phyloP scores from a whole-genome alignment of 2,797 vertebrate genomes.

The Neomorphus geoffroyi region DNA sequence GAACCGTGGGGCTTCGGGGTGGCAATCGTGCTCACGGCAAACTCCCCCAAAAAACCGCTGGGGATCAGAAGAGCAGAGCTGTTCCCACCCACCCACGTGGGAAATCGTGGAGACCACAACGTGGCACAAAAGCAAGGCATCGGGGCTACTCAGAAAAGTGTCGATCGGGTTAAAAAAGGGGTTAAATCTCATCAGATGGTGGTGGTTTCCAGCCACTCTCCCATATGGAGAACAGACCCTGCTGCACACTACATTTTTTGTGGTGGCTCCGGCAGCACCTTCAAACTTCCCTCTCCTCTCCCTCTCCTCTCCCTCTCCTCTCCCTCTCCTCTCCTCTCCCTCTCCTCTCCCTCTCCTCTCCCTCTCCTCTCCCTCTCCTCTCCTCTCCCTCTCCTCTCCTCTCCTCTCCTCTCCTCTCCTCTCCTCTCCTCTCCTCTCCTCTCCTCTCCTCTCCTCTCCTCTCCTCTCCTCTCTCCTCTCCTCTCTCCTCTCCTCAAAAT shows the following conservation, averaged over 20 bases:
- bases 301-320: not conserved
- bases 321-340: accelerated
- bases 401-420: accelerated
- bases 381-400: not conserved
- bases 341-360: not conserved
- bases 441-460: too few species aligned
- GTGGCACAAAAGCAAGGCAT: not conserved
- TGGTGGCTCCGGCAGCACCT: not conserved
- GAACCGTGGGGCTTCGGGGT: not conserved
- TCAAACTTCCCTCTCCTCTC: not conserved
- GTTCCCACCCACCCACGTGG: not conserved
- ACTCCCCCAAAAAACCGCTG: not conserved
- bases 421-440: too few species aligned
- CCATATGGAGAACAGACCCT: accelerated
- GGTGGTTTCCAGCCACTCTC: not conserved
- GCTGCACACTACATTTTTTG: not conserved
- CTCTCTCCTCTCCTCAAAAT: accelerated
- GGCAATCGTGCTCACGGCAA: not conserved
- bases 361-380: accelerated
- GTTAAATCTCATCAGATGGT: not conserved
- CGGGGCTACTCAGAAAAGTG: not conserved
- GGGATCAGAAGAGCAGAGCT: not conserved
- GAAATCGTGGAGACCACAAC: not conserved
- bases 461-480: not conserved
- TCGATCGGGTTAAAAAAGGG: not conserved